Evolutionary conservation across 2,113 vertebrate species (phyloP).

Genomic region (Xiphorhynchus elegans): DNA sequence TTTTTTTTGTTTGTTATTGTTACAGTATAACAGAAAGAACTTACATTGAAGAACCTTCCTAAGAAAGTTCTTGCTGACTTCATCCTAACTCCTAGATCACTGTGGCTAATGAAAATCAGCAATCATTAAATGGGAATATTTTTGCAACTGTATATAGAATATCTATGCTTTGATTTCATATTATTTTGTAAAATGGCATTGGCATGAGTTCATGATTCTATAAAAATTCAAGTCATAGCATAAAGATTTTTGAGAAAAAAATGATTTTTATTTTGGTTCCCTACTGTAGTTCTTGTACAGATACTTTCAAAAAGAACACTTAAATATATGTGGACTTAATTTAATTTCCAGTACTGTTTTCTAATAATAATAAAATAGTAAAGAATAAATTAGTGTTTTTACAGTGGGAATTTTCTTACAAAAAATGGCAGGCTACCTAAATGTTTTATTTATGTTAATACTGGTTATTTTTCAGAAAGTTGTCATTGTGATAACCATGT

Average conservation of each 20-base stretch:
- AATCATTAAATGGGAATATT: background rate
- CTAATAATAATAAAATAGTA: background rate
- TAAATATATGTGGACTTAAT: background rate
- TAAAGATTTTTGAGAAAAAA: background rate
- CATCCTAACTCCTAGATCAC: background rate
- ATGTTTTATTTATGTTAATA: background rate
- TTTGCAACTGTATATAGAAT: background rate
- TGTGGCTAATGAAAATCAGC: background rate
- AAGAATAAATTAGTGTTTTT: background rate
- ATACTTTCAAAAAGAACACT: background rate
- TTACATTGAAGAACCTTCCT: background rate
- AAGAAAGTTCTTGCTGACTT: background rate
- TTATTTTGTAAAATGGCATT: background rate
- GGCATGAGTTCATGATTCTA: background rate
- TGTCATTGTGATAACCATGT: background rate
- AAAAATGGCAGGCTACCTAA: background rate
- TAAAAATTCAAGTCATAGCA: background rate
- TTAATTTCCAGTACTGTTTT: background rate
- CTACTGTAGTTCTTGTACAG: background rate
- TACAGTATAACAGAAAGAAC: background rate
- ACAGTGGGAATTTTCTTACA: background rate
- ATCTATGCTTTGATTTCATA: background rate
- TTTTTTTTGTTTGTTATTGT: background rate
- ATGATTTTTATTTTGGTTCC: background rate
- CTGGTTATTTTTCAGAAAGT: background rate